Conservation (phyloP, 1,140 invertebrate species). For the Brachystomella parvula region DNA sequence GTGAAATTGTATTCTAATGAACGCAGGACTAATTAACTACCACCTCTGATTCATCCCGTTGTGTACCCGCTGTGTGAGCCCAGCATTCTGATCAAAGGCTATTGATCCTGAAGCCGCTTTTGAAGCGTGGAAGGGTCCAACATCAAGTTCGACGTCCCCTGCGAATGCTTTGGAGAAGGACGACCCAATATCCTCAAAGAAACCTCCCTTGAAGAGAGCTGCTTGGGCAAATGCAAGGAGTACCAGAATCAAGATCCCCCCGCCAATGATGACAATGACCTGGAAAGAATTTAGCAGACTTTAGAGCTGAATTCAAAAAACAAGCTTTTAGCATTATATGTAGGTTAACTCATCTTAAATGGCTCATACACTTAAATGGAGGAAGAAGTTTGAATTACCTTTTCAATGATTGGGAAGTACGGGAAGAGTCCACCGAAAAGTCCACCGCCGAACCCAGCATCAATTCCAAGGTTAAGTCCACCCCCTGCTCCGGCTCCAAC, state of each 20-base stretch:
- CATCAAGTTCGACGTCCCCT: conserved; percentile 1
- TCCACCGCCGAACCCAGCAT: not conserved
- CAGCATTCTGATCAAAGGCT: conserved; percentile 2
- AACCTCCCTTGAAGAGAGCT: conserved; percentile 12
- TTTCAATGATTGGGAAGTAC: not conserved
- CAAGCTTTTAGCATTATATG: not conserved
- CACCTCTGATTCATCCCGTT: not conserved
- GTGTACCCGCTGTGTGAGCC: not conserved
- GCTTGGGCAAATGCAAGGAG: conserved; percentile 12
- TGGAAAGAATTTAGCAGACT: not conserved
- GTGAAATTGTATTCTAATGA: too few species aligned
- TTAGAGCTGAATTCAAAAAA: not conserved
- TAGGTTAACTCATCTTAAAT: not conserved
- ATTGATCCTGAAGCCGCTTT: conserved; percentile 10
- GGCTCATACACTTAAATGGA: not conserved
- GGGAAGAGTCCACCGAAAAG: not conserved
- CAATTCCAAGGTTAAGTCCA: not conserved
- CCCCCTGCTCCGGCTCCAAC: not conserved
- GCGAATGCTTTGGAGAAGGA: conserved; percentile 15
- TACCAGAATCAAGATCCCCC: conserved; percentile 22
- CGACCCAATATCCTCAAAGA: conserved; percentile 2
- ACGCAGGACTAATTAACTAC: too few species aligned
- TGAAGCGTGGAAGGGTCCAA: conserved; percentile 18
- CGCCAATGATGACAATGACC: conserved; percentile 18
- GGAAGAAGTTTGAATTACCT: not conserved